These are phyloP conservation scores for Harpagoxenus sublaevis DNA, from an alignment of 2,888 invertebrate species.

Conservation along the genomic window DNA sequence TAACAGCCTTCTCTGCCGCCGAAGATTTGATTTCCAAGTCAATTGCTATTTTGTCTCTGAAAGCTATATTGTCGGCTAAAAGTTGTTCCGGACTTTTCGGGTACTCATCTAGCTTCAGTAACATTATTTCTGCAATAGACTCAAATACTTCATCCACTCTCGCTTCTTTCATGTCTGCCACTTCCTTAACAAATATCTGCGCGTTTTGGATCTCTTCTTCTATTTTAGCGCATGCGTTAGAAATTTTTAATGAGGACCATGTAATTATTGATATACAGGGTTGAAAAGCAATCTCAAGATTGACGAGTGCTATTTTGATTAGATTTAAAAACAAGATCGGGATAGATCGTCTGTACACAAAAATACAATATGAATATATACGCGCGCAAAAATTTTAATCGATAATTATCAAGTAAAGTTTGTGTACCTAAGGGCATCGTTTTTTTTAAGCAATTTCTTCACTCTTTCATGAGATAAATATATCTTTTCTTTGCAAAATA, in stretches of 20 bases:
- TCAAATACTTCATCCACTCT: slow-evolving; percentile 91
- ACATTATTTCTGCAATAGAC: slow-evolving; percentile 88
- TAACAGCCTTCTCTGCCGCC: slow-evolving; percentile 92
- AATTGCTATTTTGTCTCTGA: slow-evolving; percentile 87
- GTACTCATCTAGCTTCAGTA: slow-evolving; percentile 89
- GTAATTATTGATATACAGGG: slow-evolving; percentile 93
- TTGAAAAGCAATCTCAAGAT: slow-evolving; percentile 91
- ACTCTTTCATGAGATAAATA: slow-evolving; percentile 89
- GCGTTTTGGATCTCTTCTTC: slow-evolving; percentile 88
- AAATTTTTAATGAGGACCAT: slow-evolving; percentile 93
- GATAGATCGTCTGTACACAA: slow-evolving; percentile 85
- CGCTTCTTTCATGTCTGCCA: slow-evolving; percentile 92
- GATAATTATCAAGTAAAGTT: not conserved
- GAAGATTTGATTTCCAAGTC: slow-evolving; percentile 88
- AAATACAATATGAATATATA: slow-evolving; percentile 1
- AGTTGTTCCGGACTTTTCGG: slow-evolving; percentile 89
- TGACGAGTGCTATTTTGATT: slow-evolving; percentile 90
- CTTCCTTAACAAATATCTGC: slow-evolving; percentile 90
- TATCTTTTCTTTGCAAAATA: slow-evolving; percentile 91
- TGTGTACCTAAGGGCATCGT: slow-evolving; percentile 86
- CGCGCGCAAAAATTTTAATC: not conserved
- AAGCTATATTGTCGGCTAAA: slow-evolving; percentile 89
- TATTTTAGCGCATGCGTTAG: slow-evolving; percentile 89
- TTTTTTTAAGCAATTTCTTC: slow-evolving; percentile 89
- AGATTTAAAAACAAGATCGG: slow-evolving; percentile 91